Base-by-base conservation (phyloP, 2,888 invertebrate genomes). In the Clanis bilineata region DNA sequence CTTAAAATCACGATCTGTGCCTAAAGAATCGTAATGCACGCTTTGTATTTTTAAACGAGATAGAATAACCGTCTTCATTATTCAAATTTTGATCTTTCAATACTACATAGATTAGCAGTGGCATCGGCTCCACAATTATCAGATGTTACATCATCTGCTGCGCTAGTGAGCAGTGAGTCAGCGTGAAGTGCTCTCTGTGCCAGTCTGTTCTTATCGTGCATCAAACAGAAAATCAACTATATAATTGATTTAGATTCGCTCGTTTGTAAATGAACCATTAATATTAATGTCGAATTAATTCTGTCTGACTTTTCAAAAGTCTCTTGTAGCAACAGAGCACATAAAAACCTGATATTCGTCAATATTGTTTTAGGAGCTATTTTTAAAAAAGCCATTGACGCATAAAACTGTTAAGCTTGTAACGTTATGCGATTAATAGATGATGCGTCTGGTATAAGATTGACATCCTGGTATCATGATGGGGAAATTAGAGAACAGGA, bases 51-150 rank as follows among this genome's bases (percentile, higher is more conserved):
- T 21, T 51, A 18, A 51, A 32, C 18, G 10, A 18, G 28, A 32
- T 18, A 51, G 51, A 51, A 18, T 10, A 32, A 0, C 7, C 18
- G 32, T 51, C 32, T 51, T 51, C 18, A 51, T 51, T 32, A 32
- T 51, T 51, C 51, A 32, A 51, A 51, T 51, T 51, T 51, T 51
- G 51, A 51, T 51, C 32, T 51, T 51, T 51, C 51, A 51, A 32
- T 51, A 51, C 18, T 32, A 51, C 32, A 32, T 51, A 51, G 51
- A 32, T 51, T 51, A 51, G 51, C 51, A 32, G 32, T 51, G 18
- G 51, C 32, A 21, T 51, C 51, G 51, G 28, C 18, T 51, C 18
- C 18, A 51, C 28, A 51, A 51, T 51, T 51, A 51, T 32, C 51
- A 51, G 51, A 51, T 51, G 51, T 51, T 51, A 51, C 51, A 51